Base-by-base conservation (phyloP, 1,140 invertebrate species). In the Pseudomyrmex dendroicus region DNA sequence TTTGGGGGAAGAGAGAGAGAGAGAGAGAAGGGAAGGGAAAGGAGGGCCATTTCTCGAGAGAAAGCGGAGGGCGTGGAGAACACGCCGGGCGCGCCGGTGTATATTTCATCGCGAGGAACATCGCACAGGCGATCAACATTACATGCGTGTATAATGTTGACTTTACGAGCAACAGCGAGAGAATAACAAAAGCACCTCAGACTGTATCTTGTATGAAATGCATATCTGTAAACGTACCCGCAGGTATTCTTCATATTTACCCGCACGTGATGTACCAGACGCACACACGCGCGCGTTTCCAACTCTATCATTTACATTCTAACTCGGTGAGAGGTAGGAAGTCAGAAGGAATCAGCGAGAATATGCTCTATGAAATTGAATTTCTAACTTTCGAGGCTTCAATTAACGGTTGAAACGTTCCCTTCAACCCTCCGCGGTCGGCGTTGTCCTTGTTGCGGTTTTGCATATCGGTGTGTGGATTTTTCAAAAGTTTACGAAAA, bases 191-290 rank as follows among this genome's bases (percentile, higher is more conserved):
- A 70, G 64, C 64, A 70, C 59, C 15, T 46, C 74, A 22, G 25
- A 22, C 59, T 63, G 59, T 64, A 64, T 54, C 66, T 80, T 25
- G 44, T 70, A 78, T 68, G 66, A 68, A 78, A 78, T 78, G 64
- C 44, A 70, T 70, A 70, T 78, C 52, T 17, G 35, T 78, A 59
- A 48, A 59, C 56, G 48, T 50, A 22, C 54, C 44, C 66, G 66
- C 46, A 44, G 76, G 67, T 52, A 66, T 48, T 72, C 66, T 59
- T 70, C 76, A 48, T 80, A 72, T 80, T 80, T 80, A 80, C n/a
- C n/a, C 44, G 17, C 22, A n/a, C n/a, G 20, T 56, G 54, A 70
- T 70, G 56, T 35, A 35, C 35, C 5, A 35, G 35, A 35, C 35
- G 35, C 25, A 25, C 35, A 35, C 35, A 35, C 5, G 35, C 5